Base-by-base conservation (phyloP, 1,140 invertebrate species). In the Hesperophylax magnus region DNA sequence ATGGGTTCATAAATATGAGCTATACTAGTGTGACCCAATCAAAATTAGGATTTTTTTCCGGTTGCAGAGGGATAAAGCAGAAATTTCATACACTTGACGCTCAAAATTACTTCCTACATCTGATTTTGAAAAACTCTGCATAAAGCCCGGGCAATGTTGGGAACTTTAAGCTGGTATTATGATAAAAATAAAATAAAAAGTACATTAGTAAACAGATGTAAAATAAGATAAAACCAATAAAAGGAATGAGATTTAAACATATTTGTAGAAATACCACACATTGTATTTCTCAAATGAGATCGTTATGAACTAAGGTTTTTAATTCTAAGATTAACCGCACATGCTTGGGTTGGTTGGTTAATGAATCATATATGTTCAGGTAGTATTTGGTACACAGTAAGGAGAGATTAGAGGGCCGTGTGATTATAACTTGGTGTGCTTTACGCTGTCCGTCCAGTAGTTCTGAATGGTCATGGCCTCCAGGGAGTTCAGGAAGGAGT, bases 401-500 rank as follows among this genome's bases (percentile, higher is more conserved):
- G 65, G 65, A 22, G 63, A 31, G 63, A n/a, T 24, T 71, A 24
- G 39, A 39, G 11, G 39, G 1, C 39, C 39, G 1, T 14, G 39
- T 20, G 24, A 72, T 58, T 58, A 75, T 58, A 75, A 31, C 27
- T 97, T 97, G 85, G 96, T 97, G 90, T 97, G 96, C 88, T 96
- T 97, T 65, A 97, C 95, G 85, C 94, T 96, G 88, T 97, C 96
- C 71, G 96, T 97, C 96, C 96, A 97, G 86, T 97, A 96, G 89
- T 97, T 97, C 87, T 97, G 96, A 88, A 97, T 97, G 85, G 96
- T 97, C 95, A 97, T 97, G 74, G 96, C 96, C 89, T 97, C 96
- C 81, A 97, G 87, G 75, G 96, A 97, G 89, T 97, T 97, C 71
- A 97, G 91, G 89, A 97, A 97, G 79, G 96, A 97, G 87, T 97